Conservation (phyloP, 1,140 invertebrate genomes). For the Diorhabda carinulata region DNA sequence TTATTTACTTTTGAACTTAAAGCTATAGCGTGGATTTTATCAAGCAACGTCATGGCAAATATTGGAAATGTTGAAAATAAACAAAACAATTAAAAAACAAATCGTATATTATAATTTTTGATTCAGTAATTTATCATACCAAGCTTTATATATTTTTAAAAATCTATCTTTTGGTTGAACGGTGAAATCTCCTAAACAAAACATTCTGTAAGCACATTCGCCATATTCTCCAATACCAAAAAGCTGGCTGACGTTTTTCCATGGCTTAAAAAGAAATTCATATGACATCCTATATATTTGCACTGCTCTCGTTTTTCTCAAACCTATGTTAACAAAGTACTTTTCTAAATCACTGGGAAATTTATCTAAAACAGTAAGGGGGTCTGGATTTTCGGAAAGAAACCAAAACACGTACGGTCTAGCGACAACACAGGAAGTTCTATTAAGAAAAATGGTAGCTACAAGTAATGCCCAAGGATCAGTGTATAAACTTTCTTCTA, state of each 20-base stretch:
- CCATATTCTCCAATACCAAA: slow-evolving; percentile 55
- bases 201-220: slow-evolving; percentile 55
- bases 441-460: slow-evolving; percentile 55
- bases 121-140: slow-evolving; percentile 38
- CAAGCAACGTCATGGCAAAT: too few relatives aligned
- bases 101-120: neutral
- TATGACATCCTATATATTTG: slow-evolving; percentile 55
- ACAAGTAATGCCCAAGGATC: slow-evolving; percentile 56
- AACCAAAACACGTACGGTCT: slow-evolving; percentile 51
- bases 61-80: neutral
- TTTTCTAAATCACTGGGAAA: slow-evolving; percentile 47
- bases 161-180: slow-evolving; percentile 53
- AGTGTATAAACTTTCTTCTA: slow-evolving; percentile 52
- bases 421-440: slow-evolving; percentile 51
- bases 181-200: slow-evolving; percentile 54
- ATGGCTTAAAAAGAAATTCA: slow-evolving; percentile 54
- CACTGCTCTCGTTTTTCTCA: slow-evolving; percentile 42
- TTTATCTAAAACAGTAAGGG: slow-evolving; percentile 49
- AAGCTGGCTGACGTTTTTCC: slow-evolving; percentile 53
- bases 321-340: slow-evolving; percentile 52
- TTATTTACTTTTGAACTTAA: too few relatives aligned
- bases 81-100: neutral
- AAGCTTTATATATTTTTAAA: slow-evolving; percentile 54
- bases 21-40: too few relatives aligned
- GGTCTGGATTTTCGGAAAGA: slow-evolving; percentile 50